Evolutionary conservation across 2,113 vertebrate species (phyloP), one percentile per base, ranked within the genome.

Genomic region (Oostethus manadensis): DNA sequence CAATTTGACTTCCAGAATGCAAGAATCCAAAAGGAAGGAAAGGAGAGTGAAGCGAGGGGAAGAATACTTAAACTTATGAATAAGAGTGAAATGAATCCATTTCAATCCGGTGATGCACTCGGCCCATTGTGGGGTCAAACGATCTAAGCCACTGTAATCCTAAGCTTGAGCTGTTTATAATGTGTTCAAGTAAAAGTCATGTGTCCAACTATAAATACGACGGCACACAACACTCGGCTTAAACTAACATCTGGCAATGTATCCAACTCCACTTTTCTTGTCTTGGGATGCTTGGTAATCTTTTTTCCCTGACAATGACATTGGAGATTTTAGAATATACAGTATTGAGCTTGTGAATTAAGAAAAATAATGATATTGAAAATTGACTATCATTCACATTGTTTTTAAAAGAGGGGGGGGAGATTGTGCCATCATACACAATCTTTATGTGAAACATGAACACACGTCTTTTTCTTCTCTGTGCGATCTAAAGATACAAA

Each of bases 71-170:
- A 49, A 43, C 84, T 66, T 79, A 71, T 79, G 76, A 66, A 83
- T 88, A 90, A 81, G 72, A 76, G 79, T 79, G 82, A 81, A 70
- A 82, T 78, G 86, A 88, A 91, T 81, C 74, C 68, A 89, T 86
- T 91, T 89, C 78, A 88, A 73, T 78, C 73, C 80, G 88, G 76
- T 68, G 85, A 87, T 88, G 77, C 73, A 50, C 70, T 73, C 80
- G 73, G 80, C 16, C 51, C 48, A 46, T n/a, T 66, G 62, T 62
- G 63, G 70, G 90, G 87, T 91, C 83, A 90, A 86, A 90, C 88
- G 80, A 91, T 85, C 79, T 87, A 92, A 93, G 43, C 82, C 85
- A 80, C 81, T 89, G 86, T 94, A 95, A 93, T 92, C 86, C 86
- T 84, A 68, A 17, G 16, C 81, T 89, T 89, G 88, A 80, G 81